Evolutionary conservation across 2,888 invertebrate genomes (phyloP), one percentile per base, ranked within the genome.

Genomic region (Panopea generosa): DNA sequence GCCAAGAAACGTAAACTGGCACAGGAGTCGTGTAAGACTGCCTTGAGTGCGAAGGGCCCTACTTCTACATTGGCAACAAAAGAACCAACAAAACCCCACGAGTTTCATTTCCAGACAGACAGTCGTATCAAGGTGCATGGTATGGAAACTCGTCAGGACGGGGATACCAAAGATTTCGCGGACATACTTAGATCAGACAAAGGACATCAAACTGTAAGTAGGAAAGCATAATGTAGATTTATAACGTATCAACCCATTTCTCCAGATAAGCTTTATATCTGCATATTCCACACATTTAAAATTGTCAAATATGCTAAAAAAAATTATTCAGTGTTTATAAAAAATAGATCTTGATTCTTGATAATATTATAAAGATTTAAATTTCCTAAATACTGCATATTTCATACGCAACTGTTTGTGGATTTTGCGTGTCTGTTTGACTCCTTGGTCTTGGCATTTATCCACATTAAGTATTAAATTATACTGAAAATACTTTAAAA

Each of bases 31-130:
- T 86, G 78, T 60, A 86, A 87, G 62, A 81, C 78, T 29, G 85
- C 84, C 3, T 75, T 84, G 68, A 59, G 62, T 16, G 70, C 79
- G 16, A 69, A 83, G 24, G 80, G 65, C 2, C 77, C 78, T 59
- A 70, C 65, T 1, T 76, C 84, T 26, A 62, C 27, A 16, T 16
- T 69, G 1, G 55, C 73, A 7, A 80, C 83, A 4, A 81, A 78
- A 27, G 81, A 84, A 40, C 63, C 83, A 14, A 91, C 91, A 14
- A 72, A 78, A 27, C 83, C 89, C 1, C 70, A 85, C 47, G 88
- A 84, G 47, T 90, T 91, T 69, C 73, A 86, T 47, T 91, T 91
- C 66, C 77, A 84, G 38, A 89, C 91, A 1, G 91, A 91, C 78
- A 71, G 62, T 7, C 83, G 91, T n/a, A 43, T 91, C 0, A 90